A percentile compares a stretch with the other conserved stretches of the same genome.
Conservation (phyloP, 2,113 vertebrate species). For the Ameiurus melas region DNA sequence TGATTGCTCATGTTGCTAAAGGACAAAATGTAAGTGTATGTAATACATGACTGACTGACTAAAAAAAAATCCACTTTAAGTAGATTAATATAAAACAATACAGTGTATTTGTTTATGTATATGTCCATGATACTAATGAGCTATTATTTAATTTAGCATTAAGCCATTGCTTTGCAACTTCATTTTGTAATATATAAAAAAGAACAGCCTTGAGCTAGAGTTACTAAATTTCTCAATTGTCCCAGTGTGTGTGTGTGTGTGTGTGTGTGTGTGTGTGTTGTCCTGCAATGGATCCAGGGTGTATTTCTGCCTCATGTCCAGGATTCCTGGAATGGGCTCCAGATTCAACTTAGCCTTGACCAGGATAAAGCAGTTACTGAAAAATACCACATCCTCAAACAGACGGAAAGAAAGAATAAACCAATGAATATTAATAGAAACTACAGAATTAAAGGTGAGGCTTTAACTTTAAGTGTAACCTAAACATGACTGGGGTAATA, state of each 20-base stretch:
- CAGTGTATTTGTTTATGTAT: not conserved
- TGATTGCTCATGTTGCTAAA: not conserved
- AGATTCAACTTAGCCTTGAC: not conserved
- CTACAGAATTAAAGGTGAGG: not conserved
- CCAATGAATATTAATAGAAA: constrained; percentile 2
- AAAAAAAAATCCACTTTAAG: not conserved
- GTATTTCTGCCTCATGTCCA: not conserved
- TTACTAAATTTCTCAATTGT: not conserved
- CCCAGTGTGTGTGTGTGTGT: not conserved
- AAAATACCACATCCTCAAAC: constrained; percentile 5
- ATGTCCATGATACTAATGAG: not conserved
- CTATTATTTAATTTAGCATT: not conserved
- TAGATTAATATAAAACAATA: not conserved
- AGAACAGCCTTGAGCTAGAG: not conserved
- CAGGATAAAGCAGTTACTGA: not conserved
- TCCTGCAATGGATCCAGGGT: not conserved
- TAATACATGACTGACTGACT: not conserved
- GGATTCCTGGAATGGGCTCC: not conserved
- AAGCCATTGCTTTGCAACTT: too few species aligned
- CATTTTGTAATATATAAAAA: too few species aligned
- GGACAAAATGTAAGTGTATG: not conserved
- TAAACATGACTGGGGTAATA: not conserved
- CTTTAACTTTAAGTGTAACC: not conserved
- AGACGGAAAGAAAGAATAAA: not conserved
- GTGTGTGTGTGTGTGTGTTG: not conserved